Conservation (phyloP, 1,140 invertebrate genomes). For the Cydia splendana region DNA sequence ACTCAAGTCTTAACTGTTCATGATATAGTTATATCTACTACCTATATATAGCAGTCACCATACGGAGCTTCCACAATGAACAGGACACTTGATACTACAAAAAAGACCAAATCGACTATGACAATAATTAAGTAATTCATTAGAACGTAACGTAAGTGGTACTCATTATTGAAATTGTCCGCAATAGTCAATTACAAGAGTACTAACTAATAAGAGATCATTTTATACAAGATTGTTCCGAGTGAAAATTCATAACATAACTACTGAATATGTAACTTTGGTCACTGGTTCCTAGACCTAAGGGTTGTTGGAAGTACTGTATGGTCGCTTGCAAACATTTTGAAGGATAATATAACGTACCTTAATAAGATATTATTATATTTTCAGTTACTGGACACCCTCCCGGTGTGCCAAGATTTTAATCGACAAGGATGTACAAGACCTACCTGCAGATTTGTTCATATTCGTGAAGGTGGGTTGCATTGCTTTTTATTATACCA, state of each 20-base stretch:
- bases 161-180: not conserved
- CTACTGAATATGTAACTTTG: not conserved
- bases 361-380: constrained; percentile 57
- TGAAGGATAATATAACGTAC: not conserved
- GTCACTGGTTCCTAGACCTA: not conserved
- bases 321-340: not conserved
- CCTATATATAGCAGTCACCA: constrained; percentile 44
- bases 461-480: constrained; percentile 92
- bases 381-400: constrained; percentile 99
- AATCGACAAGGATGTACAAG: constrained; percentile 96
- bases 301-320: constrained; percentile 11
- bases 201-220: constrained; percentile 2
- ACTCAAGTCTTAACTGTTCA: constrained; percentile 62
- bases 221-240: constrained; percentile 33
- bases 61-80: constrained; percentile 52
- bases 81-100: constrained; percentile 4
- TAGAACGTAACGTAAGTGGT: constrained; percentile 17
- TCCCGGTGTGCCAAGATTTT: constrained; percentile 99
- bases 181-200: constrained; percentile 27
- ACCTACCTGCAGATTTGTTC: constrained; percentile 97
- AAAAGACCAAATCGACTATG: constrained; percentile 22
- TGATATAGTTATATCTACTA: constrained; percentile 62
- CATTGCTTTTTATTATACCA: constrained; percentile 3
- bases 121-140: constrained; percentile 21
- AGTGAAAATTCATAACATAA: constrained; percentile 37